Percentiles rank a stretch among this genome's conserved stretches.
phyloP scores from a whole-genome alignment of 2,113 vertebrate species.

The Indicator indicator region DNA sequence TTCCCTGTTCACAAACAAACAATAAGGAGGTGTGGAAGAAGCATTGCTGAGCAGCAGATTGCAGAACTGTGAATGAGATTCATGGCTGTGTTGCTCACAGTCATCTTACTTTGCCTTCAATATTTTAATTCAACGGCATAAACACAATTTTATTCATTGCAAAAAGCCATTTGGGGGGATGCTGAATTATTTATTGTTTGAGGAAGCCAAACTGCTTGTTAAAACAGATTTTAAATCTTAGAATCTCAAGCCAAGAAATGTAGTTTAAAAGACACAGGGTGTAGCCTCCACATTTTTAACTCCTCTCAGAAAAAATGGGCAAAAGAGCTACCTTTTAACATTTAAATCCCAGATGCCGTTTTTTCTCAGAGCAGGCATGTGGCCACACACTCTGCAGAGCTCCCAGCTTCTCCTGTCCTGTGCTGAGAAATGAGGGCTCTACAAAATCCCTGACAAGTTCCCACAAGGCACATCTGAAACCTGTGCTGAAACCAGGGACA shows the following conservation, averaged over 20 bases:
- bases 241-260: not conserved
- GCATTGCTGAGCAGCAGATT: not conserved
- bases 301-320: not conserved
- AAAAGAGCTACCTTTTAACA: not conserved
- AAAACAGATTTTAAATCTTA: conserved; percentile 8
- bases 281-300: not conserved
- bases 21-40: not conserved
- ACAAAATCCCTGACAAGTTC: fast-evolving
- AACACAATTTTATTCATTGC: not conserved
- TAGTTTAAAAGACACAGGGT: not conserved
- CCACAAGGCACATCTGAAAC: not conserved
- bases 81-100: not conserved
- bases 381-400: not conserved
- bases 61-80: not conserved
- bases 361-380: not conserved
- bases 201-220: not conserved
- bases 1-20: not conserved
- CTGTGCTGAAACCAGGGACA: not conserved
- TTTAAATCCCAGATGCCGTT: not conserved
- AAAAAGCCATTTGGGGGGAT: not conserved
- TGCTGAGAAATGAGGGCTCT: fast-evolving
- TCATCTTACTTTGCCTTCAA: not conserved
- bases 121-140: conserved; percentile 9
- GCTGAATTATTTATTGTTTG: conserved; percentile 5
- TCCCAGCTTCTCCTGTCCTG: not conserved